Percentiles rank a stretch among this genome's conserved stretches.
Evolutionary conservation across 2,888 invertebrate species (phyloP).

Genomic region (Clistopyga incitator): DNA sequence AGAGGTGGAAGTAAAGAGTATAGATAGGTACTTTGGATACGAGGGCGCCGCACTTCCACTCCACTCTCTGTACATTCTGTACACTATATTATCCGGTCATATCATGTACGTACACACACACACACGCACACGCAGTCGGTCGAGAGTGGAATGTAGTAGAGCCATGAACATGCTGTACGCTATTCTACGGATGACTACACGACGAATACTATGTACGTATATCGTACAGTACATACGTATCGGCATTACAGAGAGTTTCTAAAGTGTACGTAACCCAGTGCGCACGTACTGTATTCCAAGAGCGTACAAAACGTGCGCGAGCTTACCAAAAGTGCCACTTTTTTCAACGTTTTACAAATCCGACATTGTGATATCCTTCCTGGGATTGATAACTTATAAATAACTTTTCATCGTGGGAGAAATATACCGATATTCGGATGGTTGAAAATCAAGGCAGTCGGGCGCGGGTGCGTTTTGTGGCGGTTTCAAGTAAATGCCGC

Average conservation of each 20-base stretch:
- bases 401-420: neutral
- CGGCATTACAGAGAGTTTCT: slow-evolving; percentile 6
- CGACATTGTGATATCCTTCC: neutral
- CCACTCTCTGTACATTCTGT: slow-evolving; percentile 27
- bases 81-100: slow-evolving; percentile 16
- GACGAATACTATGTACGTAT: neutral
- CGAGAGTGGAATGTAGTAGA: slow-evolving; percentile 31
- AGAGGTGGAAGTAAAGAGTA: slow-evolving; percentile 19
- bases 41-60: slow-evolving; percentile 30
- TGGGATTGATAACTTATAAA: neutral
- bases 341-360: slow-evolving; percentile 15
- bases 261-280: neutral
- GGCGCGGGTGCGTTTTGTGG: neutral
- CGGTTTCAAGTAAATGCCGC: neutral
- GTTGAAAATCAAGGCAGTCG: neutral
- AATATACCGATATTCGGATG: neutral
- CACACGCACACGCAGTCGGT: neutral
- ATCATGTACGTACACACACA: neutral
- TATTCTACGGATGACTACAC: slow-evolving; percentile 40
- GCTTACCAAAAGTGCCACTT: slow-evolving; percentile 5
- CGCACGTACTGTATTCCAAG: neutral
- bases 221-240: slow-evolving; percentile 6
- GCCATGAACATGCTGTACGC: slow-evolving; percentile 31
- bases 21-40: slow-evolving; percentile 1
- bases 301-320: neutral